These are phyloP conservation scores for Zaprionus nigranus DNA, from an alignment of 1,140 invertebrate genomes.

Conservation along the genomic window DNA sequence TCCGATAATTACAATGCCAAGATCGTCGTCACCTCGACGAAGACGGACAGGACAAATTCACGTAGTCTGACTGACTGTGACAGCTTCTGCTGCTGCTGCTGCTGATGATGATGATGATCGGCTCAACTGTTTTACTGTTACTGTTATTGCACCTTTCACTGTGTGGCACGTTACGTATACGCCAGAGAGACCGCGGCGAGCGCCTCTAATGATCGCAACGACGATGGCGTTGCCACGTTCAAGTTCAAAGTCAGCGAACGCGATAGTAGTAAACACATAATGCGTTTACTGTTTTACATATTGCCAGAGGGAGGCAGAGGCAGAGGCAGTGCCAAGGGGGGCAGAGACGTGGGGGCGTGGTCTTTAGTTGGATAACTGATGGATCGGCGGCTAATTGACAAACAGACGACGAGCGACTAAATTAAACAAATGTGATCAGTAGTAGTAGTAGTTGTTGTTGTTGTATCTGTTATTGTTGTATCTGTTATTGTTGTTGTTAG, in stretches of 20 bases:
- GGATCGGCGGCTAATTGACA: conserved; percentile 3
- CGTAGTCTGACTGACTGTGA: background rate
- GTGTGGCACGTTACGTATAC: conserved; percentile 16
- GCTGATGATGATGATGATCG: background rate
- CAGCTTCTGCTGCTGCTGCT: background rate
- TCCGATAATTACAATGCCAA: background rate
- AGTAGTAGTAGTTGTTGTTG: background rate
- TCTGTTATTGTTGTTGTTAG: background rate
- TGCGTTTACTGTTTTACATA: conserved; percentile 5
- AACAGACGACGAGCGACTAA: conserved; percentile 1
- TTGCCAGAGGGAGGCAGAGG: background rate
- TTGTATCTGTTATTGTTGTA: conserved; percentile 5
- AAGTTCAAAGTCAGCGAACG: conserved; percentile 42
- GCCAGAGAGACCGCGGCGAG: background rate
- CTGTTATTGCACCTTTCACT: background rate
- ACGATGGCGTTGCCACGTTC: conserved; percentile 20
- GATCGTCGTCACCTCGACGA: background rate
- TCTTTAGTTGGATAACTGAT: background rate
- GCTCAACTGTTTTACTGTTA: background rate
- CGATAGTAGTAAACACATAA: conserved; percentile 15
- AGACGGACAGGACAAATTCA: background rate
- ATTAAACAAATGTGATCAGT: conserved; percentile 13
- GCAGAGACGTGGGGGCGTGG: background rate
- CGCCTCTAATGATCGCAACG: background rate
- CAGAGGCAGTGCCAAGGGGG: background rate